Evolutionary conservation across 2,888 invertebrate genomes (phyloP).

Genomic region (Diachrysia chrysitis): DNA sequence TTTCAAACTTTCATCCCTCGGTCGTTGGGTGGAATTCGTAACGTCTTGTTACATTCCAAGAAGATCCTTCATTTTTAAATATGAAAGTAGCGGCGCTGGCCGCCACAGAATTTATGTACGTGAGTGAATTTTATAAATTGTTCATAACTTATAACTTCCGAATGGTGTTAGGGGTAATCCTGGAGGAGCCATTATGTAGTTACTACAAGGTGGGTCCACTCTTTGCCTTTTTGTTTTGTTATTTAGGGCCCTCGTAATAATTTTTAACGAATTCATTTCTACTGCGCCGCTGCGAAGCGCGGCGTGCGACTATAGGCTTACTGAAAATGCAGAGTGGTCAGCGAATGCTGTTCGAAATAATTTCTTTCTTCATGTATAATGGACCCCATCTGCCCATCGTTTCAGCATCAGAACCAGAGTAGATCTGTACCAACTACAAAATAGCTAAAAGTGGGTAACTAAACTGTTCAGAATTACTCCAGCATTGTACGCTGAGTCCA

Average conservation of each 20-base stretch:
- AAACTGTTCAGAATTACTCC: neutral
- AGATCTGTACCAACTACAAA: too few relatives aligned
- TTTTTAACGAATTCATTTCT: constrained; percentile 24
- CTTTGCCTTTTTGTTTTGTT: constrained; percentile 19
- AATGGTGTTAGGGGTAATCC: constrained; percentile 32
- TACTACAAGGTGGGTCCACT: constrained; percentile 25
- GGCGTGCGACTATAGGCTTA: too few relatives aligned
- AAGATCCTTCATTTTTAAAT: constrained; percentile 39
- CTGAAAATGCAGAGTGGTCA: too few relatives aligned
- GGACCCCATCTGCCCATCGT: too few relatives aligned
- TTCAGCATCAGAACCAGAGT: too few relatives aligned
- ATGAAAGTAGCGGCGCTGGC: constrained; percentile 32
- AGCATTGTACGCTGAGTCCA: too few relatives aligned
- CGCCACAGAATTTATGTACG: constrained; percentile 50
- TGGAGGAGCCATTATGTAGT: constrained; percentile 19
- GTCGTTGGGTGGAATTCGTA: constrained; percentile 37
- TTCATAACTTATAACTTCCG: constrained; percentile 49
- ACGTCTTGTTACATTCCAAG: constrained; percentile 34
- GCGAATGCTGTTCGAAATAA: too few relatives aligned
- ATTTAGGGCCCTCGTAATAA: constrained; percentile 12
- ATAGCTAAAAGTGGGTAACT: neutral
- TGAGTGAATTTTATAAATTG: constrained; percentile 56
- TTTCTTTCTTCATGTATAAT: too few relatives aligned
- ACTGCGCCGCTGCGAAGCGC: neutral
- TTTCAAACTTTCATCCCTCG: constrained; percentile 24